These are phyloP conservation scores for Tretioscincus oriximinensis DNA, from an alignment of 2,113 vertebrate species.

Conservation along the genomic window DNA sequence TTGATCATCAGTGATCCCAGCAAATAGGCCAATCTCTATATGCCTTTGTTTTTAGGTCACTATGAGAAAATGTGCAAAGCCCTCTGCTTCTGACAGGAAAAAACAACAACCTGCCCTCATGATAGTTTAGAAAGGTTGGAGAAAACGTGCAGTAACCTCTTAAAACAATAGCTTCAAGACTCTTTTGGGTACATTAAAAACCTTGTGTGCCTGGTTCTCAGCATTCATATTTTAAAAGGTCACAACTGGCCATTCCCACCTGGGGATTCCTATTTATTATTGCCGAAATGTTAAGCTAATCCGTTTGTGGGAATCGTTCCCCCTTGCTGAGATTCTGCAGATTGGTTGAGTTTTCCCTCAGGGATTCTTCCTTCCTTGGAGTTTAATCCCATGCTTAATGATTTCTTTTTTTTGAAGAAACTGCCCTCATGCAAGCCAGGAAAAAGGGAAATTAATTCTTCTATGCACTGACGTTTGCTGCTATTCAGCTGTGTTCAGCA, in stretches of 20 bases:
- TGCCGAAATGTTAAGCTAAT: constrained; percentile 2
- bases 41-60: neutral
- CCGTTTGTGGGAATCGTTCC: neutral
- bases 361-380: neutral
- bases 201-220: neutral
- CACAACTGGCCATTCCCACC: neutral
- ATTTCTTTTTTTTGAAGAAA: neutral
- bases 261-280: constrained; percentile 7
- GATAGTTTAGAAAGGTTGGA: neutral
- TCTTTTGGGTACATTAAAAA: neutral
- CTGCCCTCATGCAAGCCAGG: neutral
- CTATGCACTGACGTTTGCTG: neutral
- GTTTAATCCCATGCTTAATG: constrained; percentile 17
- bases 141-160: neutral
- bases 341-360: neutral
- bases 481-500: neutral
- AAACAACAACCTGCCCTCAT: neutral
- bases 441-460: neutral
- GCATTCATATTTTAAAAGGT: constrained; percentile 7
- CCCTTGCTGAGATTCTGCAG: constrained; percentile 15
- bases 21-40: neutral
- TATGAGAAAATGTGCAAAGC: neutral
- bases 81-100: neutral
- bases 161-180: neutral
- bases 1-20: neutral